phyloP scores from a whole-genome alignment of 1,140 invertebrate species.

The Nylanderia fulva region DNA sequence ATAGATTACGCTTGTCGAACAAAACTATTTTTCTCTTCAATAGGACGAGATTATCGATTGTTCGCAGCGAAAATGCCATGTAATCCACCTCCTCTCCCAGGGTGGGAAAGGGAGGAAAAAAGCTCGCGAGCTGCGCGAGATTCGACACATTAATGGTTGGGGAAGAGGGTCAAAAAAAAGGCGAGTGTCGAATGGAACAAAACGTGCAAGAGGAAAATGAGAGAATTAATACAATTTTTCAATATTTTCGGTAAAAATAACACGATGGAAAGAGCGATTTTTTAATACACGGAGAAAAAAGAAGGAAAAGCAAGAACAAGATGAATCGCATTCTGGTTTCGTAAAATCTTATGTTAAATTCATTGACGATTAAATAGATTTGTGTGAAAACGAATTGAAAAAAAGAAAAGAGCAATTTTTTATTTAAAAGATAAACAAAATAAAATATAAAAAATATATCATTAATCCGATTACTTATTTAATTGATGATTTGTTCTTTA shows the following conservation, averaged over 20 bases:
- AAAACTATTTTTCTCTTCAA: conserved; percentile 60
- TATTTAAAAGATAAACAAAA: neutral
- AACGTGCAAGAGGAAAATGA: conserved; percentile 16
- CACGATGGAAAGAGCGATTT: neutral
- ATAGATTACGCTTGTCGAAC: conserved; percentile 55
- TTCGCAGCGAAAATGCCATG: conserved; percentile 46
- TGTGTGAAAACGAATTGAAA: neutral
- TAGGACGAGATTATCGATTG: conserved; percentile 60
- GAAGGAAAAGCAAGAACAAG: neutral
- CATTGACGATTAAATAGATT: neutral
- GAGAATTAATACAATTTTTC: conserved; percentile 25
- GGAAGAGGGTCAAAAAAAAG: conserved; percentile 29
- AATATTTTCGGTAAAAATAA: conserved; percentile 32
- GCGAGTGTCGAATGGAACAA: neutral
- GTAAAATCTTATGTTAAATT: conserved; percentile 7
- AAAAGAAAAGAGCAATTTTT: neutral
- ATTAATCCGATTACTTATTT: neutral
- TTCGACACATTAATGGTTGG: conserved; percentile 53
- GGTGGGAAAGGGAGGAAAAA: neutral
- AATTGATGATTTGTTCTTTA: neutral
- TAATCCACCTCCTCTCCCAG: conserved; percentile 33
- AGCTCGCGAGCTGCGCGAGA: conserved; percentile 42
- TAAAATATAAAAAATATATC: neutral
- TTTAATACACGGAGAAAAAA: neutral
- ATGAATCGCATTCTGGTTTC: conserved; percentile 1